phyloP scores from a whole-genome alignment of 2,797 vertebrate species.

The Pachyuromys duprasi region DNA sequence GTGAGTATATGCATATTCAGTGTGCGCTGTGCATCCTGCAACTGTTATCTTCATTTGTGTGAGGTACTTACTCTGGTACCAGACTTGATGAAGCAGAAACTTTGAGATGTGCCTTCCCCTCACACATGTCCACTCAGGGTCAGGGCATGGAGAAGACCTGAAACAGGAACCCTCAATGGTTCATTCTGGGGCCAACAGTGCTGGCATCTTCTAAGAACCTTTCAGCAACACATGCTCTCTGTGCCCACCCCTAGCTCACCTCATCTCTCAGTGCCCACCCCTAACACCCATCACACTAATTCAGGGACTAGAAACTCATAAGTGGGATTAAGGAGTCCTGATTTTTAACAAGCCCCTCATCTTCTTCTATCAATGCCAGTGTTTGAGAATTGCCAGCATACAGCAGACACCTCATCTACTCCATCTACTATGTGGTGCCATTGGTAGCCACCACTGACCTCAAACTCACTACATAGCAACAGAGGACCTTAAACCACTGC shows the following conservation, averaged over 20 bases:
- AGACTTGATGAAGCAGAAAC: neutral
- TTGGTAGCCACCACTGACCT: neutral
- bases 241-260: neutral
- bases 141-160: neutral
- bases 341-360: neutral
- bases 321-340: neutral
- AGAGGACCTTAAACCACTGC: neutral
- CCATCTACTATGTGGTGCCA: neutral
- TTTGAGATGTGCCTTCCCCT: neutral
- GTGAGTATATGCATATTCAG: no score
- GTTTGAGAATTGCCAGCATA: neutral
- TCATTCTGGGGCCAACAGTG: neutral
- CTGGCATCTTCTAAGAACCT: neutral
- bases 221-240: neutral
- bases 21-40: neutral
- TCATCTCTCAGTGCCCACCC: neutral
- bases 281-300: neutral
- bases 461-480: neutral
- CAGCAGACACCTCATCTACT: neutral
- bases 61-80: neutral
- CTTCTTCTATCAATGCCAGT: neutral
- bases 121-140: no score
- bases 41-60: neutral
- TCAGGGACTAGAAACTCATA: neutral
- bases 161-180: neutral